A percentile compares a stretch with the other conserved stretches of the same genome.
phyloP scores from a whole-genome alignment of 1,140 invertebrate genomes.

The Steinernema khuongi region DNA sequence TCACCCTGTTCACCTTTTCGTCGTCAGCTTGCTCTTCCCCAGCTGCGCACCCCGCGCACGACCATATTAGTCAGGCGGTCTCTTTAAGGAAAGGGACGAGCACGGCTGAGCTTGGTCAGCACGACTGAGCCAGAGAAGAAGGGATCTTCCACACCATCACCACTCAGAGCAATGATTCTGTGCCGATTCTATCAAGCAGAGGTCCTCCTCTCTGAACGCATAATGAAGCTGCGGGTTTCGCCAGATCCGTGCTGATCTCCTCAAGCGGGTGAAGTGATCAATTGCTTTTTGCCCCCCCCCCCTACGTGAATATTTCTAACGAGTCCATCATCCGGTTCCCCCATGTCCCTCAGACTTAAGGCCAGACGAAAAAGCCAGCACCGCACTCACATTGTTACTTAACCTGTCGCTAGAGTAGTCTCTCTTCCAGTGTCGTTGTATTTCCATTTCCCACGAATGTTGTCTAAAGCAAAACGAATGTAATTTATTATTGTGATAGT shows the following conservation, averaged over 20 bases:
- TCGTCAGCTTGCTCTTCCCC: not conserved
- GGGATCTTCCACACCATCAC: not conserved
- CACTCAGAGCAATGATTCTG: constrained; percentile 1
- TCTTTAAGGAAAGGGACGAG: not conserved
- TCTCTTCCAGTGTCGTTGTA: not conserved
- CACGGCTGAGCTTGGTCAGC: not conserved
- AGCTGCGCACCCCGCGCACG: constrained; percentile 8
- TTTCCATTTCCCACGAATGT: not conserved
- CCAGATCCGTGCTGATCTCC: constrained; percentile 4
- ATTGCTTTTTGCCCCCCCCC: not conserved
- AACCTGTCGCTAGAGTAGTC: not conserved
- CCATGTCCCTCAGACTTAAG: not conserved
- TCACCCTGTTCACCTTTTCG: not conserved
- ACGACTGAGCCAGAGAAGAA: not conserved
- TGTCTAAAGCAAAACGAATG: not conserved
- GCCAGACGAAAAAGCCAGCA: not conserved
- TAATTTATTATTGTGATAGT: not conserved
- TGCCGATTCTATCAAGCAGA: not conserved
- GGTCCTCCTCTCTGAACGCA: not conserved
- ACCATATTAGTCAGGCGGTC: constrained; percentile 3
- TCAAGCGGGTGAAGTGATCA: not conserved
- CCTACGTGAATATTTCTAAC: not conserved
- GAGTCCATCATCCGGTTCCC: not conserved
- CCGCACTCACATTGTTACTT: not conserved
- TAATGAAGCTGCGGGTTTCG: constrained; percentile 1